phyloP scores from a whole-genome alignment of 2,113 vertebrate species.

The Lycaon pictus region DNA sequence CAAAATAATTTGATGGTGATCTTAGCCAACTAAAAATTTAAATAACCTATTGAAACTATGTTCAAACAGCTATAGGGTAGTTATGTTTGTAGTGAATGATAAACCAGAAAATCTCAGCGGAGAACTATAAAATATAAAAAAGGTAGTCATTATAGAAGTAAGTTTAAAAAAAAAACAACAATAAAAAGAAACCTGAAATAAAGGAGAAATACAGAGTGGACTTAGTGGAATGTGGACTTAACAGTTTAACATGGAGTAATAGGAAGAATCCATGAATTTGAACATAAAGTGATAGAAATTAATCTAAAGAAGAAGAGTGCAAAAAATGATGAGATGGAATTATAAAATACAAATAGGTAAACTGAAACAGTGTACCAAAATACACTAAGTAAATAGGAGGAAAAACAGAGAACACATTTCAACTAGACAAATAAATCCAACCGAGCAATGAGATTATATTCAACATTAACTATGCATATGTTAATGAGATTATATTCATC shows the following conservation, averaged over 20 bases:
- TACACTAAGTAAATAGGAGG: background rate
- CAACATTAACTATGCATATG: background rate
- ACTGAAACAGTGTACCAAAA: background rate
- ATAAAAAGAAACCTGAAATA: background rate
- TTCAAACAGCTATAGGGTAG: background rate
- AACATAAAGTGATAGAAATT: background rate
- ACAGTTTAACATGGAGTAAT: background rate
- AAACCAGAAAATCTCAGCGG: background rate
- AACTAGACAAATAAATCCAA: background rate
- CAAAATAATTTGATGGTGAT: background rate
- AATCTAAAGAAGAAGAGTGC: background rate
- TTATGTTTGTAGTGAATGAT: background rate
- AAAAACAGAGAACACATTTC: background rate
- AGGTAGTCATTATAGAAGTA: background rate
- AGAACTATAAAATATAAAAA: background rate
- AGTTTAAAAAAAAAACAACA: background rate
- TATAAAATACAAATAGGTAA: background rate
- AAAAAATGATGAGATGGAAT: background rate
- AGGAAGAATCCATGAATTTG: background rate
- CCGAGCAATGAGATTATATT: background rate
- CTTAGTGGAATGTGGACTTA: background rate
- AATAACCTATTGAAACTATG: background rate
- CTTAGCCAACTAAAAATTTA: background rate
- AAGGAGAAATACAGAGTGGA: background rate
- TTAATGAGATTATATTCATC: background rate